Conservation (phyloP, 1,140 invertebrate genomes). For the Diorhabda sublineata region DNA sequence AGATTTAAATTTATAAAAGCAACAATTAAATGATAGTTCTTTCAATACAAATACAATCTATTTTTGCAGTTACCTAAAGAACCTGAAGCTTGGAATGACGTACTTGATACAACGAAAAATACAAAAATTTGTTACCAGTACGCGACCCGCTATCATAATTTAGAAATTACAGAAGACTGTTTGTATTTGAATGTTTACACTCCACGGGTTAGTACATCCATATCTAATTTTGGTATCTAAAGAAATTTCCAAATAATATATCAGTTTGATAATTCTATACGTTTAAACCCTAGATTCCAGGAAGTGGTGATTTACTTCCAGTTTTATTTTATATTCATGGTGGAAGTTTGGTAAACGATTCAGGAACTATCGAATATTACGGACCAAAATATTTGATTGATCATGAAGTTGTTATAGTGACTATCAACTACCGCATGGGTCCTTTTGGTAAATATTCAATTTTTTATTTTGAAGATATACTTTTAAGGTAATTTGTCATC, state of each 20-base stretch:
- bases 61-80: not conserved
- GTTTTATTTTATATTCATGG: slow-evolving; percentile 28
- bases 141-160: not conserved
- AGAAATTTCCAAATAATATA: too few relatives aligned
- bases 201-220: too few relatives aligned
- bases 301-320: slow-evolving; percentile 1
- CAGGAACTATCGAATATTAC: slow-evolving; percentile 43
- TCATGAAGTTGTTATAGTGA: slow-evolving; percentile 23
- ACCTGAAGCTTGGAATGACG: not conserved
- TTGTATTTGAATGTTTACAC: not conserved
- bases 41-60: too few relatives aligned
- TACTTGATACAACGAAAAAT: not conserved
- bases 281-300: not conserved
- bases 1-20: too few relatives aligned
- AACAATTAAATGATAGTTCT: too few relatives aligned
- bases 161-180: not conserved
- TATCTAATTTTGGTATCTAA: too few relatives aligned
- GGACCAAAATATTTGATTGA: slow-evolving; percentile 39
- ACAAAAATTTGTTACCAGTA: not conserved
- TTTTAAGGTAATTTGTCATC: too few relatives aligned
- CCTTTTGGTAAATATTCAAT: slow-evolving; percentile 51
- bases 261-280: too few relatives aligned
- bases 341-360: slow-evolving; percentile 20
- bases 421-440: slow-evolving; percentile 51
- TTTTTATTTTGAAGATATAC: too few relatives aligned